A percentile compares a stretch with the other conserved stretches of the same genome.
These are phyloP conservation scores for Hetaerina titia DNA, from an alignment of 2,888 invertebrate genomes.

Conservation along the genomic window DNA sequence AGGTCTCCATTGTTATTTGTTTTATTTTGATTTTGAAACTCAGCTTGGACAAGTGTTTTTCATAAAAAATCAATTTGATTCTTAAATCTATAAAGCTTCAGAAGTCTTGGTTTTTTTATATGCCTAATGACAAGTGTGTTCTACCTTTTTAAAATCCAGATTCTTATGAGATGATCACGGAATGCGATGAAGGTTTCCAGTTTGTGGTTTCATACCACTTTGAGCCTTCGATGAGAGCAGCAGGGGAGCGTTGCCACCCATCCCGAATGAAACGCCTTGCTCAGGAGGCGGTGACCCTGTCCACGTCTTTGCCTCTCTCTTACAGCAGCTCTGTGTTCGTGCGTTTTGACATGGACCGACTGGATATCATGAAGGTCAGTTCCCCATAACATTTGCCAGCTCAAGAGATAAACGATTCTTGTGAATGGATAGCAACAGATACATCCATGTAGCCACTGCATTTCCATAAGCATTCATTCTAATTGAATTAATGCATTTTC, in stretches of 20 bases:
- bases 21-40: background rate
- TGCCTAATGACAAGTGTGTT: too few species aligned
- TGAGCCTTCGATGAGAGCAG: slow-evolving; percentile 91
- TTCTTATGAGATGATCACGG: slow-evolving; percentile 94
- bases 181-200: slow-evolving; percentile 85
- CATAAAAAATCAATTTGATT: too few species aligned
- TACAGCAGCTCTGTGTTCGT: slow-evolving; percentile 97
- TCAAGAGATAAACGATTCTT: background rate
- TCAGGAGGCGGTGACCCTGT: slow-evolving; percentile 96
- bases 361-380: slow-evolving; percentile 95
- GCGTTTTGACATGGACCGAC: slow-evolving; percentile 94
- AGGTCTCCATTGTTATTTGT: background rate
- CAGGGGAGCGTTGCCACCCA: slow-evolving; percentile 92
- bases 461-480: too few species aligned
- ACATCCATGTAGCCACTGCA: too few species aligned
- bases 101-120: too few species aligned
- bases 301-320: slow-evolving; percentile 94
- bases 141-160: slow-evolving; percentile 79
- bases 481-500: too few species aligned
- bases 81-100: too few species aligned
- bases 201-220: slow-evolving; percentile 95
- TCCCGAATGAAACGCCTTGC: slow-evolving; percentile 94
- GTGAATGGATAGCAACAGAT: too few species aligned
- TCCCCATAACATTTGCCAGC: background rate
- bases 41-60: background rate